phyloP scores from a whole-genome alignment of 1,140 invertebrate genomes.

The Macrosteles quadrilineatus region DNA sequence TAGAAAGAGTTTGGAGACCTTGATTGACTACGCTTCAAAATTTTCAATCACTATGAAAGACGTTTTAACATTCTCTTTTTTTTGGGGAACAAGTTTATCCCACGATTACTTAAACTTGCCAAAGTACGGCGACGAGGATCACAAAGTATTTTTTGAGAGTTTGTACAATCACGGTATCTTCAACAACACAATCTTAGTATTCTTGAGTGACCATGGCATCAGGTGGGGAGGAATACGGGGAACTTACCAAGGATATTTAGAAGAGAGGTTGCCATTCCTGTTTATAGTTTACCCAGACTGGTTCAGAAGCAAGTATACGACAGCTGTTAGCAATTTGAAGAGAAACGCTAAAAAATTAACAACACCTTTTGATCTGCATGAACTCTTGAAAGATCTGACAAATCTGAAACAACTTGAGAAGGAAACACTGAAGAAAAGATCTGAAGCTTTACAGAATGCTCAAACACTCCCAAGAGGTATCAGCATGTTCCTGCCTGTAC shows the following conservation, averaged over 20 bases:
- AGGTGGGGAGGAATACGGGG: constrained; percentile 64
- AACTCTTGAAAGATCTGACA: constrained; percentile 64
- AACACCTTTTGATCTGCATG: constrained; percentile 64
- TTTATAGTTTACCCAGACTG: constrained; percentile 61
- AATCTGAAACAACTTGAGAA: constrained; percentile 50
- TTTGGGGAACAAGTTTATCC: constrained; percentile 56
- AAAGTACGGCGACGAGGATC: constrained; percentile 50
- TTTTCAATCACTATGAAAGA: constrained; percentile 36
- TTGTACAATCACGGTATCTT: constrained; percentile 45
- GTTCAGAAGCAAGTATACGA: constrained; percentile 57
- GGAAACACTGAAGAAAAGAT: constrained; percentile 41
- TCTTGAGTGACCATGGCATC: constrained; percentile 74
- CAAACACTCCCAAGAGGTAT: constrained; percentile 57
- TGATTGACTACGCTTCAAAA: constrained; percentile 43
- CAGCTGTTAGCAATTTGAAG: constrained; percentile 54
- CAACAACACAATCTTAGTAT: constrained; percentile 58
- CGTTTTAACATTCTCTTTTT: constrained; percentile 52
- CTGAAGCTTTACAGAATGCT: constrained; percentile 40
- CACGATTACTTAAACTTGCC: constrained; percentile 56
- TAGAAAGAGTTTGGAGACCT: constrained; percentile 44
- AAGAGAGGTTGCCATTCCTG: constrained; percentile 69
- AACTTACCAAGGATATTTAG: constrained; percentile 64
- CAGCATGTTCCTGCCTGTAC: constrained; percentile 73
- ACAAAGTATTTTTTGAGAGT: constrained; percentile 47
- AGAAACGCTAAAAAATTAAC: constrained; percentile 55